A percentile compares a stretch with the other conserved stretches of the same genome.
These are phyloP conservation scores for Congeria kusceri DNA, from an alignment of 2,888 invertebrate species.

Conservation along the genomic window DNA sequence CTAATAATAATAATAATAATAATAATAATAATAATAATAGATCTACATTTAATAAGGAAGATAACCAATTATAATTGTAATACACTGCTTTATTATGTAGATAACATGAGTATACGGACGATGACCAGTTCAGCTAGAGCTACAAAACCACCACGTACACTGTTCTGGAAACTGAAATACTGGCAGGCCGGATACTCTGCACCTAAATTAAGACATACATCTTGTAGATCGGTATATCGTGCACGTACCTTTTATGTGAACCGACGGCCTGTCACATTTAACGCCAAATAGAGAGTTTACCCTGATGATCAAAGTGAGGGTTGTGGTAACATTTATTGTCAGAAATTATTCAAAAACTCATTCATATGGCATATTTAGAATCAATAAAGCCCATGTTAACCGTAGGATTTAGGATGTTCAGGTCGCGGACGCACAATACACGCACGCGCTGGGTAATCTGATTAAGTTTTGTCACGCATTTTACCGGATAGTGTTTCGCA, in stretches of 20 bases:
- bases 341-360: slow-evolving; percentile 31
- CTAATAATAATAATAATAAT: too few species aligned
- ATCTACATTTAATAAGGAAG: too few species aligned
- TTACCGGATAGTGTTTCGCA: slow-evolving; percentile 39
- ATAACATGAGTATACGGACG: too few species aligned
- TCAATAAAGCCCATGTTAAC: slow-evolving; percentile 29
- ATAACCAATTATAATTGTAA: too few species aligned
- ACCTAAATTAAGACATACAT: neutral
- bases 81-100: too few species aligned
- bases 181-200: too few species aligned
- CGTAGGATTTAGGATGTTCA: slow-evolving; percentile 36
- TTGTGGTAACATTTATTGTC: slow-evolving; percentile 26
- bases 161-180: too few species aligned
- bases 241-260: neutral
- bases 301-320: slow-evolving; percentile 31
- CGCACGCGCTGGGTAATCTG: slow-evolving; percentile 11
- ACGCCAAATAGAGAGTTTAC: neutral
- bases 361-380: slow-evolving; percentile 32
- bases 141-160: too few species aligned
- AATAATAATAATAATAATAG: too few species aligned
- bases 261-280: neutral
- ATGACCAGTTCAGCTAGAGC: too few species aligned
- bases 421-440: slow-evolving; percentile 16
- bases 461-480: slow-evolving; percentile 42
- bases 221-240: neutral